Conservation (phyloP, 2,113 vertebrate species). For the Labeo rohita region DNA sequence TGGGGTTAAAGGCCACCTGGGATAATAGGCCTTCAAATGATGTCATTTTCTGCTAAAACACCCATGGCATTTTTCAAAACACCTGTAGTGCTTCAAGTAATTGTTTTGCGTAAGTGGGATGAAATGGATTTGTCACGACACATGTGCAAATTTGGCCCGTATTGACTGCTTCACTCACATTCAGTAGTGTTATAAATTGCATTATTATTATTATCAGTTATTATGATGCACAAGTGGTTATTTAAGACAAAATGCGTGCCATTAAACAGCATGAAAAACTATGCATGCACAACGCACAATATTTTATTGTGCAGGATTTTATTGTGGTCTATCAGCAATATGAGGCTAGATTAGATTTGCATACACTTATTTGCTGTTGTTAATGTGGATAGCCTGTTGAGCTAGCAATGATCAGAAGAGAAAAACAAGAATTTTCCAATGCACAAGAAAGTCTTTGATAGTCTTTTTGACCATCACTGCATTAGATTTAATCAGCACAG, state of each 20-base stretch:
- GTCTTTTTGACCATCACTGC: neutral
- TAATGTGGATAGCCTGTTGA: slow-evolving; percentile 7
- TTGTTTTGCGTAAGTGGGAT: neutral
- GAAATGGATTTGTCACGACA: neutral
- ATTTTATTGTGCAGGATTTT: neutral
- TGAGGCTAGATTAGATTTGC: neutral
- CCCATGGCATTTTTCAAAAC: neutral
- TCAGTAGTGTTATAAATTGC: neutral
- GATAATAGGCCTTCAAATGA: neutral
- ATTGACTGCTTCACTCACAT: neutral
- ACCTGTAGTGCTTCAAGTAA: neutral
- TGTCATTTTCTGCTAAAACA: neutral
- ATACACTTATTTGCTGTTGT: neutral
- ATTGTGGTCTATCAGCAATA: neutral
- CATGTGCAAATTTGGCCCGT: neutral
- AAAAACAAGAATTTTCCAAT: neutral
- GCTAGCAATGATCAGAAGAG: neutral
- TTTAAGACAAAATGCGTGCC: neutral
- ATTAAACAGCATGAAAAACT: neutral
- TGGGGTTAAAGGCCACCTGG: neutral
- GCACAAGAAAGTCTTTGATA: neutral
- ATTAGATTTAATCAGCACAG: slow-evolving; percentile 23
- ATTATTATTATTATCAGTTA: neutral
- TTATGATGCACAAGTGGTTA: neutral
- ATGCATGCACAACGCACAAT: neutral